Evolutionary conservation across 2,888 invertebrate species (phyloP), one percentile per base, ranked within the genome.

Genomic region (Ischnura elegans): DNA sequence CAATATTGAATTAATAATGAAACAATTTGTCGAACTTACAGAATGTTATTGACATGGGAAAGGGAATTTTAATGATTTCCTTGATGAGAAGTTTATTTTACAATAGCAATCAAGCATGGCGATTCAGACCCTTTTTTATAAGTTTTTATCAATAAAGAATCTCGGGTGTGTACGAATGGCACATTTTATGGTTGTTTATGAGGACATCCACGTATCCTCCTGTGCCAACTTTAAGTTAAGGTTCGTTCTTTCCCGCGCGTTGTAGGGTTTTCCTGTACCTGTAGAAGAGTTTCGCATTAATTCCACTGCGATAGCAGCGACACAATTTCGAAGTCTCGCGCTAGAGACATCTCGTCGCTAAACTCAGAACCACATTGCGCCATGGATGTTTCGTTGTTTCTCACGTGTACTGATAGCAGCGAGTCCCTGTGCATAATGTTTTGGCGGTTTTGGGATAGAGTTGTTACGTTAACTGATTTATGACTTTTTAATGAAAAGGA

Each of bases 401-500:
- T 76, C 90, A 90, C 90, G 90, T 90, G 90, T 90, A 61, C 90
- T 43, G 42, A 42, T 90, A 25, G 25, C 25, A 29, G 76, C 76
- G 36, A 36, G 21, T 76, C 76, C n/a, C 3, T 36, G 36, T 36
- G 36, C 21, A 36, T 21, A 76, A 76, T 76, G 76, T 76, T 61
- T 76, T 76, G 36, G 13, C 1, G 16, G 76, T 76, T 61, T 76
- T 76, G 36, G 13, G 5, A 36, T 16, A 36, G 29, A 10, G 25
- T 29, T 5, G n/a, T 4, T 36, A 36, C 2, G 2, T 2, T 1
- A 76, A 13, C 10, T 76, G 36, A 36, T 36, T 10, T 13, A 76
- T 36, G 36, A 25, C 76, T 76, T 29, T 36, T 76, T 10, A 36
- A 8, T 13, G 29, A 36, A 13, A 76, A 13, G 76, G 16, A 76